Evolutionary conservation across 2,888 invertebrate species (phyloP).

Genomic region (Blastobasis lacticolella): DNA sequence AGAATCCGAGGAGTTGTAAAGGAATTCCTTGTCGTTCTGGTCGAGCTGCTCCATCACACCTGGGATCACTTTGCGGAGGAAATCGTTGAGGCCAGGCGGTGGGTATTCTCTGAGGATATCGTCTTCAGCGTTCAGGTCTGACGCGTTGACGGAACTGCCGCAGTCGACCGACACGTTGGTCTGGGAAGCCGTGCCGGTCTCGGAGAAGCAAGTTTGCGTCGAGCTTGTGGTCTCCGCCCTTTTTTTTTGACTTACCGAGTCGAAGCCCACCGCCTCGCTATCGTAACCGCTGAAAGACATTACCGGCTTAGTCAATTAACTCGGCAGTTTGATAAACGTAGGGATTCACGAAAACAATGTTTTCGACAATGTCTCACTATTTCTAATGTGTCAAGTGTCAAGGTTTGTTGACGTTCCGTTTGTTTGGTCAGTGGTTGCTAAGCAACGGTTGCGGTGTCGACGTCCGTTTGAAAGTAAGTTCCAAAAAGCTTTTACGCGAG

Average conservation of each 20-base stretch:
- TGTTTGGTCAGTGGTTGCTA: too few relatives aligned
- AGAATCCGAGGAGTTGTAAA: slow-evolving; percentile 47
- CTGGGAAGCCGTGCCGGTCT: slow-evolving; percentile 34
- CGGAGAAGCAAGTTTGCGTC: slow-evolving; percentile 44
- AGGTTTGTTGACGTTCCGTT: too few relatives aligned
- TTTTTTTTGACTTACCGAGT: slow-evolving; percentile 33
- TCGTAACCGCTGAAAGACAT: slow-evolving; percentile 62
- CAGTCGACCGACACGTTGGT: slow-evolving; percentile 33
- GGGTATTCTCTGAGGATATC: slow-evolving; percentile 37
- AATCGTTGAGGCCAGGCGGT: slow-evolving; percentile 48
- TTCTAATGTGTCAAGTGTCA: too few relatives aligned
- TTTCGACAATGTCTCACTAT: too few relatives aligned
- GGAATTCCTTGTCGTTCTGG: slow-evolving; percentile 32
- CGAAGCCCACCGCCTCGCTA: slow-evolving; percentile 52
- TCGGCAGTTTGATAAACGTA: too few relatives aligned
- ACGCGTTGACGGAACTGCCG: slow-evolving; percentile 34
- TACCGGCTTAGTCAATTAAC: neutral
- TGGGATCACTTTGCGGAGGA: slow-evolving; percentile 51
- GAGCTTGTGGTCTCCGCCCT: slow-evolving; percentile 26
- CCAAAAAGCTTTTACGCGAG: too few relatives aligned
- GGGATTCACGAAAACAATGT: too few relatives aligned
- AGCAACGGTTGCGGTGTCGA: too few relatives aligned
- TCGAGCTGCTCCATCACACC: slow-evolving; percentile 51
- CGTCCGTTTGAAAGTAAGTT: too few relatives aligned
- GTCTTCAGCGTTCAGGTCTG: slow-evolving; percentile 36